Evolutionary conservation across 2,113 vertebrate species (phyloP).

Genomic region (Rhynchopsitta pachyrhyncha): DNA sequence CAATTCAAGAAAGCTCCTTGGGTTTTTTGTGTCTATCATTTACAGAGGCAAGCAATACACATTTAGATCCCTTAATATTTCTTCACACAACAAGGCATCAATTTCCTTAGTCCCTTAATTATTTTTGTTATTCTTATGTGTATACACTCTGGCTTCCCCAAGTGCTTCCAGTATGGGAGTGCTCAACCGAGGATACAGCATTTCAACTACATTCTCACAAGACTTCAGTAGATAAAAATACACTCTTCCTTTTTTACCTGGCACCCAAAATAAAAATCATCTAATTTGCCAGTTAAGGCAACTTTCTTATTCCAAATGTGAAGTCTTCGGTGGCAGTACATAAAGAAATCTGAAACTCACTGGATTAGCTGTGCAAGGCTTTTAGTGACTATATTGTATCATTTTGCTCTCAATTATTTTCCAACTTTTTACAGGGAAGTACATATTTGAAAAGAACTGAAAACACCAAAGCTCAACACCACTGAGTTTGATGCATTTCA

Average conservation of each 20-base stretch:
- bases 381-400: neutral
- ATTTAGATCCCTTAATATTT: neutral
- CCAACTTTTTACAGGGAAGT: neutral
- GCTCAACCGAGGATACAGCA: neutral
- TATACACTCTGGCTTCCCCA: neutral
- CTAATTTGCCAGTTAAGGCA: neutral
- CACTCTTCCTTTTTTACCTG: neutral
- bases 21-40: neutral
- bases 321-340: neutral
- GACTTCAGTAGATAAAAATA: rapidly evolving
- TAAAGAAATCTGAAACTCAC: neutral
- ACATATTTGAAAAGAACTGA: neutral
- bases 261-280: neutral
- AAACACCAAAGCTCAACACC: neutral
- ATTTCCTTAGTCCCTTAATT: neutral
- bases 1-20: neutral
- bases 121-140: neutral
- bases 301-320: neutral
- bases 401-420: neutral
- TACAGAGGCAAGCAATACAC: neutral
- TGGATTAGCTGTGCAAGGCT: neutral
- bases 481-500: neutral
- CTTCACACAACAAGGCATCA: neutral
- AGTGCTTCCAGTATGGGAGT: neutral
- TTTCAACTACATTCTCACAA: neutral